Evolutionary conservation across 2,888 invertebrate genomes (phyloP).

Genomic region (Lagria hirta): DNA sequence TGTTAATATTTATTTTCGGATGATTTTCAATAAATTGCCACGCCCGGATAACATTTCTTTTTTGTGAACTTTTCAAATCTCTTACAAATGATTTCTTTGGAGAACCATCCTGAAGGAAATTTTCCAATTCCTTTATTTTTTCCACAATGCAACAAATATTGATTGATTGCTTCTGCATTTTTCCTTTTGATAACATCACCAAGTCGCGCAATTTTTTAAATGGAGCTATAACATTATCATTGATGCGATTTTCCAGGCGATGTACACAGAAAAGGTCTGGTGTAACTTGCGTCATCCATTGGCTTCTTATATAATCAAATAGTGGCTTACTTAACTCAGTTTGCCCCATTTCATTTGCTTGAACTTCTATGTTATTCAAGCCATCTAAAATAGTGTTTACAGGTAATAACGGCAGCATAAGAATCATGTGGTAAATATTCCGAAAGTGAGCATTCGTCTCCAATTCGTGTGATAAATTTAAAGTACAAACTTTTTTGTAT

Average conservation of each 20-base stretch:
- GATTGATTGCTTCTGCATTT: conserved; percentile 35
- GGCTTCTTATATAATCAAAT: conserved; percentile 42
- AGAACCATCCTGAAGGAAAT: conserved; percentile 41
- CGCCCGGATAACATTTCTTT: conserved; percentile 48
- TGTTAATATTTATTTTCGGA: conserved; percentile 50
- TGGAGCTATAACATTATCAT: conserved; percentile 50
- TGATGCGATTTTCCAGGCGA: conserved; percentile 48
- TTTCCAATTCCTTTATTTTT: conserved; percentile 49
- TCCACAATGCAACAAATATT: conserved; percentile 43
- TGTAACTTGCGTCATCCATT: conserved; percentile 49
- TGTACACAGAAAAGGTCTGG: conserved; percentile 51
- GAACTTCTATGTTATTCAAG: conserved; percentile 45
- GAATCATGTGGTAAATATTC: conserved; percentile 49
- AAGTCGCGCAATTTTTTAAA: conserved; percentile 50
- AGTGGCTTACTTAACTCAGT: conserved; percentile 36
- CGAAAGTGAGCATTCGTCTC: conserved; percentile 48
- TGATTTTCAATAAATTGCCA: conserved; percentile 50
- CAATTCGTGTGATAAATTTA: conserved; percentile 44
- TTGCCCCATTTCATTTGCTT: conserved; percentile 43
- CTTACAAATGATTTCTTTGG: conserved; percentile 46
- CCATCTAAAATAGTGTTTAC: conserved; percentile 50
- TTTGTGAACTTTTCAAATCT: conserved; percentile 49
- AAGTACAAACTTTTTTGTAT: conserved; percentile 49
- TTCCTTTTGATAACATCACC: conserved; percentile 44
- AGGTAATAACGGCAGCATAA: conserved; percentile 51